Conservation (phyloP, 2,113 vertebrate species). For the Rhinolophus sinicus region DNA sequence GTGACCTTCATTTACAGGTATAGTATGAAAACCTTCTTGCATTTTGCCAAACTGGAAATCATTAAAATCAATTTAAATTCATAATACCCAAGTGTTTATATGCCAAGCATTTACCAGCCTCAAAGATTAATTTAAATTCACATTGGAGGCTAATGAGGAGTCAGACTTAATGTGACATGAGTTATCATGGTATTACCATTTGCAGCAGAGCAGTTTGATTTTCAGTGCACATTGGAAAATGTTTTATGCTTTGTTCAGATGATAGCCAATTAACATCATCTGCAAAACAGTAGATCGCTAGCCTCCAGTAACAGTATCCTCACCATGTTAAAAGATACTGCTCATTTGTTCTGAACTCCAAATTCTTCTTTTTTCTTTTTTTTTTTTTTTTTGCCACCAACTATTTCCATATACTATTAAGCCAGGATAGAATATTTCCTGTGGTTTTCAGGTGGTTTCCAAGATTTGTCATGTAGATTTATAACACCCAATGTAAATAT, state of each 20-base stretch:
- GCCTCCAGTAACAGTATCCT: not conserved
- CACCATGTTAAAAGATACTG: not conserved
- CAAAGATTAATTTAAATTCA: not conserved
- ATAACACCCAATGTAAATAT: conserved; percentile 47
- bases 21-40: not conserved
- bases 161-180: not conserved
- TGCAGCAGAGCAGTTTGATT: not conserved
- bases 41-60: conserved; percentile 40
- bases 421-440: conserved; percentile 56
- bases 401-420: conserved; percentile 61
- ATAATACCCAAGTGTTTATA: not conserved
- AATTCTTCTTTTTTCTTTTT: not conserved
- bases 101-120: not conserved
- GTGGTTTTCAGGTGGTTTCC: conserved; percentile 78
- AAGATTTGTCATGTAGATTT: conserved; percentile 70
- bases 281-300: not conserved
- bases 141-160: not conserved
- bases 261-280: not conserved
- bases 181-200: not conserved
- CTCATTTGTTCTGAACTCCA: not conserved
- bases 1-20: not conserved
- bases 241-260: not conserved
- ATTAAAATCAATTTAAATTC: conserved; percentile 10
- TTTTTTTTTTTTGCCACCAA: not conserved
- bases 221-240: not conserved